Evolutionary conservation across 2,888 invertebrate genomes (phyloP), one percentile per base, ranked within the genome.

Genomic region (Lasioglossum pauxillum): DNA sequence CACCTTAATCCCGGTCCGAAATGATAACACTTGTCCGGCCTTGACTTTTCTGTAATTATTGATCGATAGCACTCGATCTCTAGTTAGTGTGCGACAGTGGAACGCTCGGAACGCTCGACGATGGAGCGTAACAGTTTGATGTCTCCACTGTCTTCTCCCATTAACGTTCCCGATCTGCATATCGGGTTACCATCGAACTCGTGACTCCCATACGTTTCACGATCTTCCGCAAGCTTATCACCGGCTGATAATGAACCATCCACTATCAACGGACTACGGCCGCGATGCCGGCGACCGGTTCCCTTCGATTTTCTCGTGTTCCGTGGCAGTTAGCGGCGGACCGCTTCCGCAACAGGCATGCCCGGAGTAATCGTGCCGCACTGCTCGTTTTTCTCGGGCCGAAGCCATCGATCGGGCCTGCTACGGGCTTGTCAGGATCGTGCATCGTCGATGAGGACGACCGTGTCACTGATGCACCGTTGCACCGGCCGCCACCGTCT

Each of bases 271-370:
- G 82, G 75, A 73, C 81, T 85, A 75, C 83, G 78, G 67, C 84
- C 85, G 73, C 75, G 81, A 60, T 77, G 87, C 82, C 87, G 81
- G 84, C 86, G 87, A 85, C 85, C 84, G 90, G 87, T 89, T 91
- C 89, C 91, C 71, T 89, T 88, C 88, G 89, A 91, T 91, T 93
- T 93, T 92, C 92, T 91, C 93, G 91, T 93, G 93, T 90, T 91
- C 83, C 89, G 84, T 79, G 85, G 91, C 91, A 93, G 92, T 93
- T 93, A 93, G 88, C 90, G 85, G 88, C 83, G 82, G 73, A 80
- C 80, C 74, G 80, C 90, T 89, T 90, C 91, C 90, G 89, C 89
- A 89, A 91, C 91, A 87, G 88, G 88, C 86, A 88, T 84, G 84
- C 80, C 85, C 78, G 60, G 84, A 89, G 87, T 90, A 91, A 92